Conservation (phyloP, 2,113 vertebrate species). For the Dolichallabes microphthalmus region DNA sequence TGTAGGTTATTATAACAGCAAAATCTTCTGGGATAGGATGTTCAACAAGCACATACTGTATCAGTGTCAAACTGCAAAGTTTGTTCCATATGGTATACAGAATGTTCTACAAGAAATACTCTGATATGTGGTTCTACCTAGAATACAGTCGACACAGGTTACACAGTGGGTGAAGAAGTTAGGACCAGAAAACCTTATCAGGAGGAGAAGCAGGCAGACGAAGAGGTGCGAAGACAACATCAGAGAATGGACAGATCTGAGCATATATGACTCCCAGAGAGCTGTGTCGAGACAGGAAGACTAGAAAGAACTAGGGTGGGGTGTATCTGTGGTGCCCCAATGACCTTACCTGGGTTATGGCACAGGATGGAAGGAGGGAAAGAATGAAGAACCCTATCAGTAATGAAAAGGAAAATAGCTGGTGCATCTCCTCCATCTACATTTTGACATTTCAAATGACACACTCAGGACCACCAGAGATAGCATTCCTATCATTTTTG, state of each 20-base stretch:
- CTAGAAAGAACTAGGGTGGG: too few relatives aligned
- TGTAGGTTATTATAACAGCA: background rate
- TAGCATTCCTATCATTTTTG: background rate
- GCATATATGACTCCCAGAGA: too few relatives aligned
- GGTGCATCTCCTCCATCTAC: background rate
- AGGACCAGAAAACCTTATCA: background rate
- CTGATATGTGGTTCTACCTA: background rate
- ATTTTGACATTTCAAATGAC: background rate
- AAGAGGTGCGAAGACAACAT: too few relatives aligned
- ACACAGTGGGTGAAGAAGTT: background rate
- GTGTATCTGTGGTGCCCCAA: too few relatives aligned
- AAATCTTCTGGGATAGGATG: background rate
- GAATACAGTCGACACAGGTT: background rate
- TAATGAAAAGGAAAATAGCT: background rate
- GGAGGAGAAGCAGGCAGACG: too few relatives aligned
- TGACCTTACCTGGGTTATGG: too few relatives aligned
- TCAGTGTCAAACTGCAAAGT: background rate
- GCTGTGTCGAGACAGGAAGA: too few relatives aligned
- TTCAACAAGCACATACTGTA: too few relatives aligned
- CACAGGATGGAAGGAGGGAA: too few relatives aligned
- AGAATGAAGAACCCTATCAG: too few relatives aligned
- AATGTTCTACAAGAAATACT: background rate
- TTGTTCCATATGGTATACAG: too few relatives aligned
- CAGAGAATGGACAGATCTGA: too few relatives aligned
- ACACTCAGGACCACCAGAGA: background rate